Percentiles rank a stretch among this genome's conserved stretches.
Evolutionary conservation across 2,888 invertebrate genomes (phyloP).

Genomic region (Syrphus vitripennis): DNA sequence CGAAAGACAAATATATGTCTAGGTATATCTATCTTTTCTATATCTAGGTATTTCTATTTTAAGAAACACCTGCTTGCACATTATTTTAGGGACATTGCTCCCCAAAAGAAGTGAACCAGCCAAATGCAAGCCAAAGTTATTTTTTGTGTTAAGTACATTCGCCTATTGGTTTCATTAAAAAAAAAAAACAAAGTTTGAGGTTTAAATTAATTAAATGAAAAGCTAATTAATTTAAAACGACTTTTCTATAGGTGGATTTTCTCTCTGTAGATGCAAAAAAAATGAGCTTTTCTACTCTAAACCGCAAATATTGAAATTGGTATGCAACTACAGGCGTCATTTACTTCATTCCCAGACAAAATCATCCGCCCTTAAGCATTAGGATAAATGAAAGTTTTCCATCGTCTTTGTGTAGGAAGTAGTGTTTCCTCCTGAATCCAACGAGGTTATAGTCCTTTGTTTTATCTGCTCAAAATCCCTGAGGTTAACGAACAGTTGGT

Average conservation of each 20-base stretch:
- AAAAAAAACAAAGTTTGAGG: background rate
- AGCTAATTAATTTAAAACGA: background rate
- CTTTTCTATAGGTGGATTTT: background rate
- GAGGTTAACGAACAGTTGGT: slow-evolving; percentile 53
- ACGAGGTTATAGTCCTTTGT: slow-evolving; percentile 31
- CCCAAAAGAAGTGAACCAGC: background rate
- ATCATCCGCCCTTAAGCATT: background rate
- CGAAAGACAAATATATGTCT: background rate
- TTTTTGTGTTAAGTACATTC: background rate
- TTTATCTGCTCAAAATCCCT: slow-evolving; percentile 12
- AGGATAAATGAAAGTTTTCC: slow-evolving; percentile 30
- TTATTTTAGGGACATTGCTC: slow-evolving; percentile 59
- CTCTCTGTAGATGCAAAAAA: background rate
- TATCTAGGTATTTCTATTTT: slow-evolving; percentile 64
- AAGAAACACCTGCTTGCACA: slow-evolving; percentile 59
- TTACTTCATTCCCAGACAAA: background rate
- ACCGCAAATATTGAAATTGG: slow-evolving; percentile 1
- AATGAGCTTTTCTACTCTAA: background rate
- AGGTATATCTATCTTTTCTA: background rate
- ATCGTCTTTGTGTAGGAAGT: background rate
- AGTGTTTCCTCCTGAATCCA: slow-evolving; percentile 31
- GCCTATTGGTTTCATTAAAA: background rate
- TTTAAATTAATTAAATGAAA: background rate
- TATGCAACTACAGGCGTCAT: slow-evolving; percentile 3
- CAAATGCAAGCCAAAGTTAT: background rate